A percentile compares a stretch with the other conserved stretches of the same genome.
Conservation (phyloP, 92 coral and sea anemone genomes). For the Micromussa lordhowensis region DNA sequence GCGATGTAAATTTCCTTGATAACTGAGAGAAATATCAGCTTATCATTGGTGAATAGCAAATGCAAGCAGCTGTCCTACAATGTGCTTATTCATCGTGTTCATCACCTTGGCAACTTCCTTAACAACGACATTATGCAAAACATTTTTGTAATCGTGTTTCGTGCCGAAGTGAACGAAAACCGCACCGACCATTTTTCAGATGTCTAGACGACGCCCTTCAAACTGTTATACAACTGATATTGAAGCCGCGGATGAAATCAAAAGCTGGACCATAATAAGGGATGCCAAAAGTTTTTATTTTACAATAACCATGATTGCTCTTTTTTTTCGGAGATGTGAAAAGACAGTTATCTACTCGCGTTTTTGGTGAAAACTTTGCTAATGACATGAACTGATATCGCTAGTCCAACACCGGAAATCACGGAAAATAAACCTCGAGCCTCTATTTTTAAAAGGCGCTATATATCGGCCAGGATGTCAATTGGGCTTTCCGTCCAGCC, state of each 20-base stretch:
- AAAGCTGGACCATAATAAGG: neutral
- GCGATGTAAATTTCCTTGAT: neutral
- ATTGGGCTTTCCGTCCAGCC: neutral
- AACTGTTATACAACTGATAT: neutral
- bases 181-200: neutral
- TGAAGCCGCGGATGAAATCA: neutral
- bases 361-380: neutral
- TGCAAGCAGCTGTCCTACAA: neutral
- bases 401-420: neutral
- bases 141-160: neutral
- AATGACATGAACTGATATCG: neutral
- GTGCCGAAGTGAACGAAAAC: neutral
- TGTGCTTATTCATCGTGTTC: neutral
- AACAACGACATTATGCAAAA: neutral
- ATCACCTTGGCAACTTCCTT: neutral
- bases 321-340: neutral
- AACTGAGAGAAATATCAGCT: neutral
- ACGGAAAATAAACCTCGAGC: neutral
- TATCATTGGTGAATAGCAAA: neutral
- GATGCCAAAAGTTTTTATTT: neutral
- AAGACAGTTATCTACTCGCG: neutral
- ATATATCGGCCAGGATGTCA: neutral
- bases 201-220: neutral
- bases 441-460: neutral
- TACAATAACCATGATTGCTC: neutral